A percentile compares a stretch with the other conserved stretches of the same genome.
These are phyloP conservation scores for Melanaphis sacchari DNA, from an alignment of 1,140 invertebrate genomes.

Conservation along the genomic window DNA sequence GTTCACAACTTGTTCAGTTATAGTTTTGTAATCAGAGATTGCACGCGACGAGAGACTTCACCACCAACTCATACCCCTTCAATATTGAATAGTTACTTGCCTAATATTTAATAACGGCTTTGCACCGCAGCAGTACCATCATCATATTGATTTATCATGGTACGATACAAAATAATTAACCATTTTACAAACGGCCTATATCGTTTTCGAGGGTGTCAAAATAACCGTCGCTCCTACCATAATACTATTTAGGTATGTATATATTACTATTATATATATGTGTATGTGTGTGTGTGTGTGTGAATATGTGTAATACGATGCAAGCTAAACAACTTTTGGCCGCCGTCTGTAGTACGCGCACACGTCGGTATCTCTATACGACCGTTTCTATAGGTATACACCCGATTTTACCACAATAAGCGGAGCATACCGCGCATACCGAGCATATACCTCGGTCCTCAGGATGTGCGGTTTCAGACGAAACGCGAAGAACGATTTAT, in stretches of 20 bases:
- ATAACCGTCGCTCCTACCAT: background rate
- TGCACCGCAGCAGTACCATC: background rate
- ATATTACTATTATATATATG: too few relatives aligned
- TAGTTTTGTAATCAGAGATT: background rate
- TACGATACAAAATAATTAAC: background rate
- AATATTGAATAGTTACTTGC: background rate
- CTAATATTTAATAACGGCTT: background rate
- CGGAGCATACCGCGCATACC: background rate
- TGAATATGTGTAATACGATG: too few relatives aligned
- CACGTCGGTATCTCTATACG: too few relatives aligned
- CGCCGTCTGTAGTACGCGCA: too few relatives aligned
- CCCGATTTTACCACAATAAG: background rate
- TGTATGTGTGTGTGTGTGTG: too few relatives aligned
- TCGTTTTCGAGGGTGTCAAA: background rate
- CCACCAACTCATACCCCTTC: background rate
- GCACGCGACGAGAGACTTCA: background rate
- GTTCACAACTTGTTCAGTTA: background rate
- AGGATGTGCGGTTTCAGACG: too few relatives aligned
- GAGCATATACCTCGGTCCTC: too few relatives aligned
- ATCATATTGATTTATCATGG: background rate
- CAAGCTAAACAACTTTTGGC: too few relatives aligned
- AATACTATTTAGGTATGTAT: too few relatives aligned
- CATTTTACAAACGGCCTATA: background rate
- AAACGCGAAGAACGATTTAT: background rate
- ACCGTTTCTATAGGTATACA: background rate